Evolutionary conservation across 2,797 vertebrate species (phyloP).

Genomic region (Lacerta bilineata): DNA sequence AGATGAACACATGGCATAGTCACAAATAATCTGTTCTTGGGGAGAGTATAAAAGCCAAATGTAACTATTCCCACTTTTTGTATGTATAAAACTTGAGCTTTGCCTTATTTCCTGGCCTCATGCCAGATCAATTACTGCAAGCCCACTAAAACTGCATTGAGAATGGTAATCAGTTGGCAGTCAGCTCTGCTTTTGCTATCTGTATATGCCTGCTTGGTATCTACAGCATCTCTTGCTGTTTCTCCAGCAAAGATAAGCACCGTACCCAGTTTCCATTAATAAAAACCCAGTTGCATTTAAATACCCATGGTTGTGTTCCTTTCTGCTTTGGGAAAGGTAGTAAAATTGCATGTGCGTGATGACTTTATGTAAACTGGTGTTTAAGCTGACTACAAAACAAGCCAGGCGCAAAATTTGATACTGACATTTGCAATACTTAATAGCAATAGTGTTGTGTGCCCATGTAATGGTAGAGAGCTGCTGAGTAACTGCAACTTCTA

Average conservation of each 20-base stretch:
- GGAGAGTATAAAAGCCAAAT: conserved; percentile 31
- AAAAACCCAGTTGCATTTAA: conserved; percentile 3
- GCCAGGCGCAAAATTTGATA: neutral
- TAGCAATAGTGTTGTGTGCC: neutral
- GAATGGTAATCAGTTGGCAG: conserved; percentile 30
- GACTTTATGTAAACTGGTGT: neutral
- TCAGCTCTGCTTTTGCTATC: neutral
- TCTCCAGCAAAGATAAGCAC: conserved; percentile 13
- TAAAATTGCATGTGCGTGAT: neutral
- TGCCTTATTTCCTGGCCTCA: conserved; percentile 38
- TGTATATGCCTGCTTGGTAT: neutral
- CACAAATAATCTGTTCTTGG: conserved; percentile 26
- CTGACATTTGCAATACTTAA: neutral
- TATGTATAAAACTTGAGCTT: conserved; percentile 6
- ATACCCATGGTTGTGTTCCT: neutral
- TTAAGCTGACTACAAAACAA: conserved; percentile 15
- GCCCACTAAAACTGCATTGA: conserved; percentile 34
- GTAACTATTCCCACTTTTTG: conserved; percentile 33
- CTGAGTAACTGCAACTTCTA: neutral
- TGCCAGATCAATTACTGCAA: conserved; percentile 37
- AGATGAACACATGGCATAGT: conserved; percentile 32
- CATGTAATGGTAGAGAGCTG: neutral
- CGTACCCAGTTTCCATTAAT: neutral
- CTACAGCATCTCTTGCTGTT: neutral
- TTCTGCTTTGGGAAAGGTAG: conserved; percentile 5